Base-by-base conservation (phyloP, 2,888 invertebrate genomes). In the Rotaria magnacalcarata region DNA sequence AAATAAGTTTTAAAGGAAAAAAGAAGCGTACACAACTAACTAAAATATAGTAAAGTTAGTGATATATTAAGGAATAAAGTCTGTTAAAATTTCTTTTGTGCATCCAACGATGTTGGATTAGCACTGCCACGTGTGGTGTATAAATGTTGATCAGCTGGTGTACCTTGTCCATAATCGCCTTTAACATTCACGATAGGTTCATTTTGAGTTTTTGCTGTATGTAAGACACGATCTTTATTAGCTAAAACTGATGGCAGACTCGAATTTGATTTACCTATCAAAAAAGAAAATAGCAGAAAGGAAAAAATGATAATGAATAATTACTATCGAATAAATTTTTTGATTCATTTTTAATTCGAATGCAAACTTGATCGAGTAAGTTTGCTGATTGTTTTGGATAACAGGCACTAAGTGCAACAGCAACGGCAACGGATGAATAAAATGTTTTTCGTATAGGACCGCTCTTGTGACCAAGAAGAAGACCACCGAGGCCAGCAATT, bases 401-500 rank as follows among this genome's bases (percentile, higher is more conserved):
- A 67, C 67, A 67, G 14, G 67, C 67, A 67, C 67, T 67, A 6
- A 67, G 34, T 41, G 67, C 67, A 16, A 67, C 34, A 19, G 34
- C 34, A 19, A 34, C 67, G 8, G 67, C 67, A 19, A 67, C 67
- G 10, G 67, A 67, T 27, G 67, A 67, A 67, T 67, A 67, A 19
- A 67, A 67, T 41, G 67, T 67, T 41, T 34, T 67, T 3, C 67
- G 67, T 34, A 67, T 6, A 34, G 7, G 6, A 67, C 67, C 34
- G 24, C 67, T 19, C 34, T 67, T 67, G 5, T 67, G 27, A 34
- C 89, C 90, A 21, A 89, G 88, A 4, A 90, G 88, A 41, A 89
- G 87, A 16, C 90, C 90, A 34, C 89, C 89, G 14, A 89, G 87
- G 6, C 89, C 90, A 27, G 89, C 89, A 11, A 89, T 88, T 3